Conservation (phyloP, 2,113 vertebrate species). For the Prunella fulvescens region DNA sequence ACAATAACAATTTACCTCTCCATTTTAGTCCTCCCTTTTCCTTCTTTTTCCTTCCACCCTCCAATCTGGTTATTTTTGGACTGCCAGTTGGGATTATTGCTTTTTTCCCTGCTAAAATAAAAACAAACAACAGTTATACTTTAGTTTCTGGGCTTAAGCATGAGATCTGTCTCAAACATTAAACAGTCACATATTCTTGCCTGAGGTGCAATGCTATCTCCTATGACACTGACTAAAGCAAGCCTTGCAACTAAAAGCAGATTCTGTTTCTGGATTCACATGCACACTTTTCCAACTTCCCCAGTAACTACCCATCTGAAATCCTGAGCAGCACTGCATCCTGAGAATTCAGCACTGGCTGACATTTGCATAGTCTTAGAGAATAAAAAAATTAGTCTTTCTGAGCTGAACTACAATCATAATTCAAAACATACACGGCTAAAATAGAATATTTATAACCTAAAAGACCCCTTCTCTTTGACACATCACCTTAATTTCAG, state of each 20-base stretch:
- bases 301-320: neutral
- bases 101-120: conserved; percentile 43
- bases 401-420: neutral
- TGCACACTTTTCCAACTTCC: neutral
- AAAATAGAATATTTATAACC: neutral
- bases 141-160: neutral
- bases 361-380: neutral
- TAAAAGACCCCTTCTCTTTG: neutral
- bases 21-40: conserved; percentile 40
- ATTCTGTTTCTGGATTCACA: neutral
- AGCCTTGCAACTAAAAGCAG: neutral
- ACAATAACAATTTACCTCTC: conserved; percentile 9
- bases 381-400: neutral
- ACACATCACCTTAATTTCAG: neutral
- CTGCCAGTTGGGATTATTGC: conserved; percentile 48
- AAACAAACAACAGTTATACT: conserved; percentile 45
- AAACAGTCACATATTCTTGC: conserved; percentile 7
- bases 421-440: neutral
- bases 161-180: neutral
- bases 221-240: neutral
- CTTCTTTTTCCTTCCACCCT: conserved; percentile 44
- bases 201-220: neutral
- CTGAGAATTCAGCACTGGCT: neutral
- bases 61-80: conserved; percentile 37
- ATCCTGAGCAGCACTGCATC: neutral